Evolutionary conservation across 1,140 invertebrate species (phyloP).

Genomic region (Panonychus citri): DNA sequence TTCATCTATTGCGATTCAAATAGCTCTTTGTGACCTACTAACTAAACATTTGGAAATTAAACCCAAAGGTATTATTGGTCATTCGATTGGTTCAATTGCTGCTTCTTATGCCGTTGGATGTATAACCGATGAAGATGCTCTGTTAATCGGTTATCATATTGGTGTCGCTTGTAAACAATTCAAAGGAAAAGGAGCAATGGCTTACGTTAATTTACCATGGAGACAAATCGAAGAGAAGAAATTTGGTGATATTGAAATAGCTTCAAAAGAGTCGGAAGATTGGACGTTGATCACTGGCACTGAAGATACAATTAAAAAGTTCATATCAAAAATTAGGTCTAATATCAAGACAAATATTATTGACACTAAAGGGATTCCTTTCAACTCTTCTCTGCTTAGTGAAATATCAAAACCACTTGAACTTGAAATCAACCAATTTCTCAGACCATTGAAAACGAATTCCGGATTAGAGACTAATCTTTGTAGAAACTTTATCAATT

Average conservation of each 20-base stretch:
- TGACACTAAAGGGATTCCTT: too few relatives aligned
- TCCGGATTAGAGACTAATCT: too few relatives aligned
- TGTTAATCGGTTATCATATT: constrained; percentile 63
- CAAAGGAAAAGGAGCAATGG: constrained; percentile 32
- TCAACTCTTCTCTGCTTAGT: constrained; percentile 84
- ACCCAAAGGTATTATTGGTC: constrained; percentile 30
- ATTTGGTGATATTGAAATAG: constrained; percentile 58
- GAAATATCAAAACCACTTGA: too few relatives aligned
- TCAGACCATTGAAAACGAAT: too few relatives aligned
- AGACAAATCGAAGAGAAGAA: constrained; percentile 61
- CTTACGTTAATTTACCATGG: constrained; percentile 57
- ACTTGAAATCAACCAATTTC: too few relatives aligned
- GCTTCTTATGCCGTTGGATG: constrained; percentile 89
- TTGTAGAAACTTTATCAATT: too few relatives aligned
- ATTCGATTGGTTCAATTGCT: constrained; percentile 54
- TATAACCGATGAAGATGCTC: constrained; percentile 69
- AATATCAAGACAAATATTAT: too few relatives aligned
- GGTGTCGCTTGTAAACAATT: constrained; percentile 46
- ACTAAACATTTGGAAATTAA: constrained; percentile 21
- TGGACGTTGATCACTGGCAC: constrained; percentile 80
- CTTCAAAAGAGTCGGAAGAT: constrained; percentile 78
- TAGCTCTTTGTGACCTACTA: constrained; percentile 26
- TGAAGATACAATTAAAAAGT: constrained; percentile 40
- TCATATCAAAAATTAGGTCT: too few relatives aligned
- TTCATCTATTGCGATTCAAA: constrained; percentile 46